Evolutionary conservation across 2,888 invertebrate genomes (phyloP).

Genomic region (Cetonia aurata): DNA sequence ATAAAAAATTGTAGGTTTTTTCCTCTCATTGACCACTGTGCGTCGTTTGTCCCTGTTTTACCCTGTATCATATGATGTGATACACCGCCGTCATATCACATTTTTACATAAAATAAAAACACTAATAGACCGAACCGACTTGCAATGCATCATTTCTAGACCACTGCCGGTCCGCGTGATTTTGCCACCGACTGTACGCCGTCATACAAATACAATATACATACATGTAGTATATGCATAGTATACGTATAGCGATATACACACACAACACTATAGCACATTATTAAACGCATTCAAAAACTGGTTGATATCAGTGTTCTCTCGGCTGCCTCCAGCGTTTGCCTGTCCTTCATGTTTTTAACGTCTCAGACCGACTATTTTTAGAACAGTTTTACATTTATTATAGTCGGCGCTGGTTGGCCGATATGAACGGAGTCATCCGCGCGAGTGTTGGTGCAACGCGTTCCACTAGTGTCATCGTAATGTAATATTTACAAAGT

Average conservation of each 20-base stretch:
- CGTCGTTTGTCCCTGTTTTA: too few species aligned
- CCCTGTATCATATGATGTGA: too few species aligned
- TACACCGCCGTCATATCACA: too few species aligned
- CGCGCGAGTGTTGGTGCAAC: conserved; percentile 33
- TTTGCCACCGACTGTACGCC: conserved; percentile 18
- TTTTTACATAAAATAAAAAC: too few species aligned
- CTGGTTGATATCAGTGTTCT: conserved; percentile 51
- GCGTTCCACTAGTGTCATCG: conserved; percentile 14
- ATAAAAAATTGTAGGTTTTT: too few species aligned
- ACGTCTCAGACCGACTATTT: conserved; percentile 61
- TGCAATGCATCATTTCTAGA: too few species aligned
- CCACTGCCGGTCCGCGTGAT: conserved; percentile 1
- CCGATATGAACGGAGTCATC: conserved; percentile 48
- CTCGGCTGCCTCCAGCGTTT: conserved; percentile 54
- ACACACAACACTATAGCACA: conserved; percentile 29
- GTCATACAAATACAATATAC: background rate
- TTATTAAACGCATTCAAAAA: conserved; percentile 44
- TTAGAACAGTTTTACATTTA: conserved; percentile 62
- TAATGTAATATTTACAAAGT: conserved; percentile 29
- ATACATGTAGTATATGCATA: conserved; percentile 2
- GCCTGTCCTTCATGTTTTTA: conserved; percentile 61
- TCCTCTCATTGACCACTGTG: too few species aligned
- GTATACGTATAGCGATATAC: conserved; percentile 4
- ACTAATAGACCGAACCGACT: too few species aligned
- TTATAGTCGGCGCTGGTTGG: conserved; percentile 53